A percentile compares a stretch with the other conserved stretches of the same genome.
These are phyloP conservation scores for Coccyzus lansbergi DNA, from an alignment of 2,797 vertebrate species.

Conservation along the genomic window DNA sequence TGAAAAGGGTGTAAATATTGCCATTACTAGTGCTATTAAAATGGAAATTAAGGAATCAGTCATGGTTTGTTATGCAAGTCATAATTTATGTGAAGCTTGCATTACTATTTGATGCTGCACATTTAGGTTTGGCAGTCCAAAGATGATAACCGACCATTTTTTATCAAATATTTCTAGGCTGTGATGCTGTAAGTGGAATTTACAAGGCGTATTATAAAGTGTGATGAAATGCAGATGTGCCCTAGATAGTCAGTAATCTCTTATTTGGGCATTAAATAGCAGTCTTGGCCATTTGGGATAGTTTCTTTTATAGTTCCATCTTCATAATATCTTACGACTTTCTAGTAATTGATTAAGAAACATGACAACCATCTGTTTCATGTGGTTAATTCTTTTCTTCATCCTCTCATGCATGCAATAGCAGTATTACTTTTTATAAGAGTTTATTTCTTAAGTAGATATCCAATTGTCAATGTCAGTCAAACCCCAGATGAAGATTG, in stretches of 20 bases:
- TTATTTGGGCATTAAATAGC: background rate
- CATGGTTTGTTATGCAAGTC: background rate
- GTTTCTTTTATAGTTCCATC: background rate
- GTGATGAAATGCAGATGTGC: background rate
- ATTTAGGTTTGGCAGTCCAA: background rate
- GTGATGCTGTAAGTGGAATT: background rate
- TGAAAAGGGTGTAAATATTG: slow-evolving; percentile 58
- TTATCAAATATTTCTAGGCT: background rate
- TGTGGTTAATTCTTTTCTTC: background rate
- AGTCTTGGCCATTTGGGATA: background rate
- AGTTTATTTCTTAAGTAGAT: background rate
- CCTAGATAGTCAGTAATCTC: background rate
- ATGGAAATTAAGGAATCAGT: slow-evolving; percentile 56
- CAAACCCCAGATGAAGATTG: background rate
- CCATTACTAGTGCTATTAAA: slow-evolving; percentile 55
- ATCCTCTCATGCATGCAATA: background rate
- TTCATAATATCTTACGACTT: background rate
- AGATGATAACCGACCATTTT: slow-evolving; percentile 2
- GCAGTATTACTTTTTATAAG: background rate
- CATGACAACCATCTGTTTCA: background rate
- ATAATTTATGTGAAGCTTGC: slow-evolving; percentile 24
- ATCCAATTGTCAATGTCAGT: background rate
- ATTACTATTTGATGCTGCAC: background rate
- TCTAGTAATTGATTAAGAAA: background rate
- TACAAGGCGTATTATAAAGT: slow-evolving; percentile 1